A percentile compares a stretch with the other conserved stretches of the same genome.
phyloP scores from a whole-genome alignment of 2,797 vertebrate genomes.

The Microcaecilia unicolor region DNA sequence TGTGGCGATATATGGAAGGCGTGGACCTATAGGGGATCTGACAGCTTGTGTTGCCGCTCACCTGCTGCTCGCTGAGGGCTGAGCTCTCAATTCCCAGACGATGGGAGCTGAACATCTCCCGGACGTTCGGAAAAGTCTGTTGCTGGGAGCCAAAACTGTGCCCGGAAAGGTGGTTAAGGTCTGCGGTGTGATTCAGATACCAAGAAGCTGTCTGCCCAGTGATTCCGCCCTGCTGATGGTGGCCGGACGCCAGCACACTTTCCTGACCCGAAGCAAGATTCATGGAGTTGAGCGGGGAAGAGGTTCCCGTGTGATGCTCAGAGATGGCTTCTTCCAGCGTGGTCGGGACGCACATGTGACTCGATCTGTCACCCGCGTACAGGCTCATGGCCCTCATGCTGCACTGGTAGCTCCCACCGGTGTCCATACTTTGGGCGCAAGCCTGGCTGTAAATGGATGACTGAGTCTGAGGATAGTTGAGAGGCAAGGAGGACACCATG shows the following conservation, averaged over 20 bases:
- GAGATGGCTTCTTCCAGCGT: conserved; percentile 51
- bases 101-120: conserved; percentile 64
- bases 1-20: conserved; percentile 59
- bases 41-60: conserved; percentile 56
- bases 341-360: conserved; percentile 49
- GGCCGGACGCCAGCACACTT: conserved; percentile 30
- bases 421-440: conserved; percentile 54
- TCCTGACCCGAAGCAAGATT: conserved; percentile 50
- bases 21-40: conserved; percentile 61
- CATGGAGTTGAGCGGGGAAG: conserved; percentile 46
- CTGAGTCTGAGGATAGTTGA: conserved; percentile 48
- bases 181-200: conserved; percentile 59
- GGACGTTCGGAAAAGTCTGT: conserved; percentile 58
- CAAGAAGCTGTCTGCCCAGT: conserved; percentile 48
- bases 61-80: conserved; percentile 54
- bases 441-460: conserved; percentile 53
- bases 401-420: conserved; percentile 62
- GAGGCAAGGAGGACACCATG: conserved; percentile 28
- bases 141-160: conserved; percentile 55
- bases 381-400: conserved; percentile 68
- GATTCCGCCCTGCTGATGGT: conserved; percentile 11
- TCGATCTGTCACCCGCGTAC: conserved; percentile 52
- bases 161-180: conserved; percentile 51
- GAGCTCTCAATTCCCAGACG: conserved; percentile 58
- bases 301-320: conserved; percentile 49